Percentiles rank a stretch among this genome's conserved stretches.
Evolutionary conservation across 2,113 vertebrate species (phyloP).

Genomic region (Notarius lentiginosus): DNA sequence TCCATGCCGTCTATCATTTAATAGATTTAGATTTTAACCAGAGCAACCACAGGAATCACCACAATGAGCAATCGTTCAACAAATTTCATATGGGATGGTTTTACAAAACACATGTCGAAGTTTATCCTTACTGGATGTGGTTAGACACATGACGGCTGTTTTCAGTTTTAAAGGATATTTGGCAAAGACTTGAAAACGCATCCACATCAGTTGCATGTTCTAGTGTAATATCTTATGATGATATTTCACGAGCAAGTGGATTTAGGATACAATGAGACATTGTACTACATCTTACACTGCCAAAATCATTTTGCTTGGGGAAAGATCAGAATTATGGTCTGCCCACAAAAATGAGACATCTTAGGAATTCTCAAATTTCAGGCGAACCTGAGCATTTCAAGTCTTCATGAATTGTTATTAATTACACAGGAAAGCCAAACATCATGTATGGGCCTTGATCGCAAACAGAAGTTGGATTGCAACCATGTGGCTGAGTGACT

Average conservation of each 20-base stretch:
- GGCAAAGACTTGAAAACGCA: background rate
- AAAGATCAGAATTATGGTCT: background rate
- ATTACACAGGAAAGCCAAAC: background rate
- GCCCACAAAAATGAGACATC: background rate
- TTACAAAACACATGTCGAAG: background rate
- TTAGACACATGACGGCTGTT: background rate
- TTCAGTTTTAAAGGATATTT: background rate
- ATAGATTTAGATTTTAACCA: background rate
- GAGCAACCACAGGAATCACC: background rate
- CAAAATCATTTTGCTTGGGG: background rate
- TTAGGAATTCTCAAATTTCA: background rate
- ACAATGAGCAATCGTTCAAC: background rate
- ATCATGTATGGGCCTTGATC: constrained; percentile 18
- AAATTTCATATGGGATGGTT: background rate
- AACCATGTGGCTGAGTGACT: constrained; percentile 50
- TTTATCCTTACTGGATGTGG: background rate
- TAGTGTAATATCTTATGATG: background rate
- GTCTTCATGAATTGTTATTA: background rate
- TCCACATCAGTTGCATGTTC: background rate
- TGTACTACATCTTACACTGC: background rate
- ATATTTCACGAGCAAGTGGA: background rate
- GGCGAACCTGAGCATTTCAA: too few relatives aligned
- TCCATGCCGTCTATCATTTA: too few relatives aligned
- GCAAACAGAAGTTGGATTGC: constrained; percentile 55
- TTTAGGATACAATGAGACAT: background rate